Evolutionary conservation across 2,113 vertebrate species (phyloP).

Genomic region (Grammomys surdaster): DNA sequence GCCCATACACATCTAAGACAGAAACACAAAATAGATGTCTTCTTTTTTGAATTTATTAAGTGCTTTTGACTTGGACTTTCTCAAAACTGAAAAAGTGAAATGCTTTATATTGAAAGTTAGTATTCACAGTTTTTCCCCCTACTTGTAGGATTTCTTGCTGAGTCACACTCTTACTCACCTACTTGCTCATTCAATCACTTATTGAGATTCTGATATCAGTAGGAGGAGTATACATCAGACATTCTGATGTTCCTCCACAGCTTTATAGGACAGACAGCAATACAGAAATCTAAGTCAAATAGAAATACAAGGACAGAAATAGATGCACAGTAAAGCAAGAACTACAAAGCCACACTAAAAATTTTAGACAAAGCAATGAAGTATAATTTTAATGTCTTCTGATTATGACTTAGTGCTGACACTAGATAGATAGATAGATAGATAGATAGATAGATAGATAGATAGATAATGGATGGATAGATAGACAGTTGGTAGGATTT

Average conservation of each 20-base stretch:
- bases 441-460: no score
- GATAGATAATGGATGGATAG: no score
- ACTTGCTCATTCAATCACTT: background rate
- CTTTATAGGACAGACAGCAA: background rate
- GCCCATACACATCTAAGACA: background rate
- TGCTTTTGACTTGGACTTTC: background rate
- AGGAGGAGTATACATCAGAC: background rate
- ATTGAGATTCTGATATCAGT: background rate
- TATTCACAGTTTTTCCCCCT: background rate
- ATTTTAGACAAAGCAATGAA: background rate
- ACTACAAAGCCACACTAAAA: background rate
- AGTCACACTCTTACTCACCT: constrained; percentile 6
- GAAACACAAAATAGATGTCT: background rate
- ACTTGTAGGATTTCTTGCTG: background rate
- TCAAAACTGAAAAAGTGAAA: background rate
- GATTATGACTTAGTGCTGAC: background rate
- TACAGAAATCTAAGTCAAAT: background rate
- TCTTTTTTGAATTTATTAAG: background rate
- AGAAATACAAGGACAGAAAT: background rate
- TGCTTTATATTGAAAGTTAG: background rate
- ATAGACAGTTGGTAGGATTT: no score
- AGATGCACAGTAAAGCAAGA: background rate
- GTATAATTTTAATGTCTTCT: background rate
- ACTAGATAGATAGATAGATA: background rate
- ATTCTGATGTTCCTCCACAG: background rate